These are phyloP conservation scores for Meriones psammophilus DNA, from an alignment of 2,797 vertebrate genomes.

Conservation along the genomic window DNA sequence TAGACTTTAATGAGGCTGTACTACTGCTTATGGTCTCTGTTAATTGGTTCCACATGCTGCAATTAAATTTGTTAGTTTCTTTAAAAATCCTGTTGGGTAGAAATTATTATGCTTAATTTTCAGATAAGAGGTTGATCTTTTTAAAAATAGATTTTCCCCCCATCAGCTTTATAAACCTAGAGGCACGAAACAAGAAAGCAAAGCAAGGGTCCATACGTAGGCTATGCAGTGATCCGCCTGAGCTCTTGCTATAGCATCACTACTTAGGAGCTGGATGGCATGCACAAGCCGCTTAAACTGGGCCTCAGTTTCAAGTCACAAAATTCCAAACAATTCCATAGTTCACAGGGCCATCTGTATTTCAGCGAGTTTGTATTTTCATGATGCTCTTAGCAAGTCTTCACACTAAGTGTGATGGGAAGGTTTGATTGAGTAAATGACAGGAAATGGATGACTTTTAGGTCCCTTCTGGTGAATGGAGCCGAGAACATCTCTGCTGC, in stretches of 20 bases:
- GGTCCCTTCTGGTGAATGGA: background rate
- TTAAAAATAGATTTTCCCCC: background rate
- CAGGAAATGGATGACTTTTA: slow-evolving; percentile 53
- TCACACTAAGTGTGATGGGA: background rate
- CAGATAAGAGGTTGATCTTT: background rate
- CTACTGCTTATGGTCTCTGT: background rate
- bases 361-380: background rate
- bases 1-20: background rate
- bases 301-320: background rate
- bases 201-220: background rate
- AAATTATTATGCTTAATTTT: slow-evolving; percentile 3
- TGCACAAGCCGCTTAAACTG: background rate
- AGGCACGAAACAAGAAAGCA: background rate
- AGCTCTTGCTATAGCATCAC: background rate
- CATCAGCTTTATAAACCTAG: background rate
- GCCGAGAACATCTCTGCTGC: slow-evolving; percentile 24
- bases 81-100: background rate
- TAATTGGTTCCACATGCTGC: background rate
- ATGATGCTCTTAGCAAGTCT: background rate
- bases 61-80: background rate
- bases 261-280: background rate
- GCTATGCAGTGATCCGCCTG: background rate
- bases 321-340: background rate
- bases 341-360: background rate
- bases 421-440: slow-evolving; percentile 4